Conservation (phyloP, 2,888 invertebrate genomes). For the Protophormia terraenovae region DNA sequence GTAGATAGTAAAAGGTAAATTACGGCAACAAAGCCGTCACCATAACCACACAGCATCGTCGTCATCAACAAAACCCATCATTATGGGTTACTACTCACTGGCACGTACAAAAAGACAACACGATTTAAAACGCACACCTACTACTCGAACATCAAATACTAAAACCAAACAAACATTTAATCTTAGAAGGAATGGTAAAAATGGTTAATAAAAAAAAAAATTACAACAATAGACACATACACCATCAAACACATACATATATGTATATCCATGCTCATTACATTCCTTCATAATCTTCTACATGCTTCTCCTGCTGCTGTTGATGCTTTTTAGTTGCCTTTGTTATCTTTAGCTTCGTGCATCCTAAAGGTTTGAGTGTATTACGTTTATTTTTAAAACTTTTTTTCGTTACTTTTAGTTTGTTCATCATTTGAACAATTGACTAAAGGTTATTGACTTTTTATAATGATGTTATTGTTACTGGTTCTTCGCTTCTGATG, state of each 20-base stretch:
- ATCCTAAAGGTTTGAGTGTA: conserved; percentile 51
- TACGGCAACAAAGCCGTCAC: conserved; percentile 22
- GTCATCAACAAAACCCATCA: conserved; percentile 33
- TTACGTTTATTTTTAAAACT: conserved; percentile 7
- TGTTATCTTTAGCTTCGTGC: conserved; percentile 48
- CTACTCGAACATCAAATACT: conserved; percentile 5
- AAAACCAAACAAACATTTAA: background rate
- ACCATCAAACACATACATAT: too few relatives aligned
- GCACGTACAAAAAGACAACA: conserved; percentile 52
- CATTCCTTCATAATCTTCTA: conserved; percentile 27
- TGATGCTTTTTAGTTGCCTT: conserved; percentile 33
- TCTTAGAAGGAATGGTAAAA: conserved; percentile 29
- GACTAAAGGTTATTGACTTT: conserved; percentile 65
- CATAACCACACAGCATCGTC: conserved; percentile 7
- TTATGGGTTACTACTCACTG: conserved; percentile 5
- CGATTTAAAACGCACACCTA: conserved; percentile 50
- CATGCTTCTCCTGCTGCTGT: conserved; percentile 26
- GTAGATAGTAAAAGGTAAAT: conserved; percentile 45
- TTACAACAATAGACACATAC: background rate
- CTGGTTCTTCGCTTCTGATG: conserved; percentile 34
- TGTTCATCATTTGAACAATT: conserved; percentile 55
- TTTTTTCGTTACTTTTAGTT: conserved; percentile 20
- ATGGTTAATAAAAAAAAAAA: conserved; percentile 23
- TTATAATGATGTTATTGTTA: conserved; percentile 66
- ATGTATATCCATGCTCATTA: too few relatives aligned